Percentiles rank a stretch among this genome's conserved stretches.
phyloP scores from a whole-genome alignment of 2,797 vertebrate species.

The Balearica regulorum region DNA sequence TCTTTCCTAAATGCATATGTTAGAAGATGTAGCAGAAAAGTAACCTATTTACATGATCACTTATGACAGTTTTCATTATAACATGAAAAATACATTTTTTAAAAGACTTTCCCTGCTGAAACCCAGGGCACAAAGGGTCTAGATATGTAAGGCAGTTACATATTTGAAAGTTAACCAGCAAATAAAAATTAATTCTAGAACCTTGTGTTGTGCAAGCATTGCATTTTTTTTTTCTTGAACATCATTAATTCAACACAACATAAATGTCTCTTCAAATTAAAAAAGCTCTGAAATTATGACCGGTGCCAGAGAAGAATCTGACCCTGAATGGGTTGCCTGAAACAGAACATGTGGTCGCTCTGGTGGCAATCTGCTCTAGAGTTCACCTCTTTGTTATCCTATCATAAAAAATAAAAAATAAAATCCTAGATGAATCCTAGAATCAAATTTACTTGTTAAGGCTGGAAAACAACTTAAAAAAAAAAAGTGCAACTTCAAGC shows the following conservation, averaged over 20 bases:
- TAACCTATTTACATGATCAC: background rate
- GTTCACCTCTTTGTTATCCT: background rate
- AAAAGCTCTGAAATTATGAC: conserved; percentile 31
- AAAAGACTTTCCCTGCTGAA: background rate
- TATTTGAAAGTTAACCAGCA: background rate
- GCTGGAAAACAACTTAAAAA: background rate
- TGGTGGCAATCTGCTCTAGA: background rate
- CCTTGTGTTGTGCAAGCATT: background rate
- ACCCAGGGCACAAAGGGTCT: background rate
- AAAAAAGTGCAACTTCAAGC: background rate
- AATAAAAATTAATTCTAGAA: background rate
- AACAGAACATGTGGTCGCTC: background rate
- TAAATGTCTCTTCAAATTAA: background rate
- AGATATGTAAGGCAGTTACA: background rate
- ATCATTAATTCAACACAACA: background rate
- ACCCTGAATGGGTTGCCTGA: background rate
- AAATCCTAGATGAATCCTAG: background rate
- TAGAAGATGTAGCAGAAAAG: background rate
- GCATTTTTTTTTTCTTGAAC: background rate
- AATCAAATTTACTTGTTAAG: background rate
- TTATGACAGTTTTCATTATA: background rate
- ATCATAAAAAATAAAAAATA: background rate
- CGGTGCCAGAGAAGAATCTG: conserved; percentile 30
- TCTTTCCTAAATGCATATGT: background rate
- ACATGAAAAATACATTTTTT: background rate